These are phyloP conservation scores for Phrynocephalus forsythii DNA, from an alignment of 2,797 vertebrate genomes.

Conservation along the genomic window DNA sequence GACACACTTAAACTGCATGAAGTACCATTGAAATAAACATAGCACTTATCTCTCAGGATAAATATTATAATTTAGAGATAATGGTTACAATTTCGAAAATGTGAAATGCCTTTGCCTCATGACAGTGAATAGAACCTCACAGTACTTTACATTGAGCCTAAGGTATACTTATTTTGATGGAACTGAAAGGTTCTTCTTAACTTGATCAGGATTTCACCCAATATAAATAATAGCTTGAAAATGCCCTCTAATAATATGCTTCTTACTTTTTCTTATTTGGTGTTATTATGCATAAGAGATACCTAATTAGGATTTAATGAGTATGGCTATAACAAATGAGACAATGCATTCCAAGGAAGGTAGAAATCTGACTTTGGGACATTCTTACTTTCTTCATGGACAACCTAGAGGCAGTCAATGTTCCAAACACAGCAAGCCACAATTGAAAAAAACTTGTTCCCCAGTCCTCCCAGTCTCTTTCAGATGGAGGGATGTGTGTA, in stretches of 20 bases:
- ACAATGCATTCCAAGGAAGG: neutral
- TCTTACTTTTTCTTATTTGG: neutral
- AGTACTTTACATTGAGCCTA: neutral
- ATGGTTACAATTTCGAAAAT: neutral
- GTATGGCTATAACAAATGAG: neutral
- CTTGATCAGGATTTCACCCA: neutral
- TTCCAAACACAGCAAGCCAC: too few relatives aligned
- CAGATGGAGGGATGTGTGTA: too few relatives aligned
- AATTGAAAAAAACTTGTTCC: too few relatives aligned
- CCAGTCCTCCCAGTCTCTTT: too few relatives aligned
- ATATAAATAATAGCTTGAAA: neutral
- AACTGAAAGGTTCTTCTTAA: neutral
- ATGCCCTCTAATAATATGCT: neutral
- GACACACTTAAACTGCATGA: neutral
- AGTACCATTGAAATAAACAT: slow-evolving; percentile 2
- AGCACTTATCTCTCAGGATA: neutral
- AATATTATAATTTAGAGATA: neutral
- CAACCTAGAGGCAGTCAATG: neutral
- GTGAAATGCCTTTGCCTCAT: neutral
- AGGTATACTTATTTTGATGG: neutral
- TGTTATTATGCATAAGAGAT: neutral
- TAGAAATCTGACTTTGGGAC: neutral
- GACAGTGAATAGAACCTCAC: neutral
- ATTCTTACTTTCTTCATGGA: neutral
- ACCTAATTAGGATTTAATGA: neutral